phyloP scores from a whole-genome alignment of 1,140 invertebrate species.

The Tribolium castaneum region DNA sequence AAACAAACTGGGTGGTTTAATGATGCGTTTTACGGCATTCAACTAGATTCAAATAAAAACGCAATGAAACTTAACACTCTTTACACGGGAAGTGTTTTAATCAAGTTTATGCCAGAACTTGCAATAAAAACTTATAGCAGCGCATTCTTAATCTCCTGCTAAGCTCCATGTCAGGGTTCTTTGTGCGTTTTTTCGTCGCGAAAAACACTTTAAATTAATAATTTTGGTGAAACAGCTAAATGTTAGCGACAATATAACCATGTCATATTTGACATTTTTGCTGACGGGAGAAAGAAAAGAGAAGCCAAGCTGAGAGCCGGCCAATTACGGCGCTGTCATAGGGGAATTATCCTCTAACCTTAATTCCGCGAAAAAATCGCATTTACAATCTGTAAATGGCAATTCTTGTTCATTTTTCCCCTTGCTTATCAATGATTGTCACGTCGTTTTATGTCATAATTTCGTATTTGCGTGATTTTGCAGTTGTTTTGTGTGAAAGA shows the following conservation, averaged over 20 bases:
- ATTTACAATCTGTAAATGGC: background rate
- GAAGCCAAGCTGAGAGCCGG: background rate
- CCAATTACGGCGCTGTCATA: constrained; percentile 8
- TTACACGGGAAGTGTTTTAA: background rate
- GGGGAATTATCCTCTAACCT: background rate
- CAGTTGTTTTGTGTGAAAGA: background rate
- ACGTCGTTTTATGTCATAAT: background rate
- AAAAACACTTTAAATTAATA: background rate
- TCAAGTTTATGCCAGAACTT: background rate
- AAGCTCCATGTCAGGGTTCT: background rate
- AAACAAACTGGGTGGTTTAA: background rate
- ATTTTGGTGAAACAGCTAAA: background rate
- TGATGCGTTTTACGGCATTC: background rate
- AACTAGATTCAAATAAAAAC: background rate
- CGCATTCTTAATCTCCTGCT: background rate
- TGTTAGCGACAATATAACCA: background rate
- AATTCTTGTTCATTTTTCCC: background rate
- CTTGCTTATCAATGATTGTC: background rate
- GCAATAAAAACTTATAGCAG: background rate
- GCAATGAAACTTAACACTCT: background rate
- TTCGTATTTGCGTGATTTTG: background rate
- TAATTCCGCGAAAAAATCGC: background rate
- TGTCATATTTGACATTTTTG: background rate
- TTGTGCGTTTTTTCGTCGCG: no score
- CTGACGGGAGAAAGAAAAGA: background rate